Percentiles rank a stretch among this genome's conserved stretches.
phyloP scores from a whole-genome alignment of 2,113 vertebrate genomes.

The Cinclus mexicanus region DNA sequence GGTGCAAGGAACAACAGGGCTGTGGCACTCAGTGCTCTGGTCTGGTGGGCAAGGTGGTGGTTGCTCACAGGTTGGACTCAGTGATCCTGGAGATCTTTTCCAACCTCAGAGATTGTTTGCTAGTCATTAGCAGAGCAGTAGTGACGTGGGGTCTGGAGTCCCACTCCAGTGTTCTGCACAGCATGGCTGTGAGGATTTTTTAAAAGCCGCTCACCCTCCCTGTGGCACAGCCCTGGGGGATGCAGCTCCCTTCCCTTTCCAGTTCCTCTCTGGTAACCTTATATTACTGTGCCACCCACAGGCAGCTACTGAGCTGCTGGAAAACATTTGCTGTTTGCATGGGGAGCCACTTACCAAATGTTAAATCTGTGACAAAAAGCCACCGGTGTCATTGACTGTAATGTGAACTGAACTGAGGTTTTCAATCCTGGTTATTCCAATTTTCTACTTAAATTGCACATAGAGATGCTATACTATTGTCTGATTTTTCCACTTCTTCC shows the following conservation, averaged over 20 bases:
- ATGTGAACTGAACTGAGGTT: background rate
- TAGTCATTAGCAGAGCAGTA: background rate
- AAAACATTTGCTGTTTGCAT: background rate
- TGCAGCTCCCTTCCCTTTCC: background rate
- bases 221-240: fast-evolving
- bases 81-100: background rate
- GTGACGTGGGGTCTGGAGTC: fast-evolving
- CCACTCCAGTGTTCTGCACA: fast-evolving
- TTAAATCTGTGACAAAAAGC: background rate
- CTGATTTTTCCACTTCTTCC: background rate
- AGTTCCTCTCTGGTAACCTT: background rate
- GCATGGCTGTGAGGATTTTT: fast-evolving
- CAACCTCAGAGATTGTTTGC: background rate
- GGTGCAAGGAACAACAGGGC: background rate
- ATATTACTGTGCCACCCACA: constrained; percentile 47
- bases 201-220: background rate
- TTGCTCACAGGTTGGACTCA: background rate
- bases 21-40: background rate
- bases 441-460: background rate
- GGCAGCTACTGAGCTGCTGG: constrained; percentile 3
- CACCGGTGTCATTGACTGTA: background rate
- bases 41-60: background rate
- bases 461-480: background rate
- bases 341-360: background rate
- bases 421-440: background rate